Base-by-base conservation (phyloP, 1,140 invertebrate species). In the Bactericera cockerelli region DNA sequence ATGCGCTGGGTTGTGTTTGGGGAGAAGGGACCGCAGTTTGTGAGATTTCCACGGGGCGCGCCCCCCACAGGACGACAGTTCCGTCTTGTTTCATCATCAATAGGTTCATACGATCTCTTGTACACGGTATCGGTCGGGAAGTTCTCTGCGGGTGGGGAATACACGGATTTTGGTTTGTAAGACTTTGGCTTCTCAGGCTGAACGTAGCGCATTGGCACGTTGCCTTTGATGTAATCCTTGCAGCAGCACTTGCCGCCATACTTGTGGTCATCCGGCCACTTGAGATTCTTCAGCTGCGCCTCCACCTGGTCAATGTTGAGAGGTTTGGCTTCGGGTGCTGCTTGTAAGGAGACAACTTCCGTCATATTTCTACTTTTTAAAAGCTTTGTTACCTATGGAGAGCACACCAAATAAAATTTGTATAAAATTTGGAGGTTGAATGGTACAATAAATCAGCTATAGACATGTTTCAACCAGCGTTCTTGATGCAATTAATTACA, bases 1-100 rank as follows among this genome's bases (percentile, higher is more conserved):
- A 65, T 62, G n/a, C 42, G n/a, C 3, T 49, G 42, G 6, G 42
- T 49, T 49, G 42, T 49, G 42, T 49, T 16, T 19, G 42, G 42
- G 19, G 42, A 49, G 22, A 49, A 49, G 19, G n/a, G n/a, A 8
- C 42, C 42, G 22, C n/a, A 49, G 42, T 16, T 16, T 3, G 42
- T 49, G 8, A 49, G n/a, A n/a, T 19, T 22, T 4, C 8, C 4
- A 10, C 22, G n/a, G 4, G 42, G 42, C 4, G 42, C 4, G n/a
- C n/a, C 42, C 6, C 42, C 22, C 22, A 10, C n/a, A 10, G n/a
- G n/a, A 4, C 42, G n/a, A n/a, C 42, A 49, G n/a, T 49, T 16
- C 22, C 22, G n/a, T 8, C n/a, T 4, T 19, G 42, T 49, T n/a
- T 49, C 22, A 16, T n/a, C 3, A 16, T 49, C 42, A 10, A 49